Evolutionary conservation across 2,888 invertebrate genomes (phyloP).

Genomic region (Liposcelis brunnea): DNA sequence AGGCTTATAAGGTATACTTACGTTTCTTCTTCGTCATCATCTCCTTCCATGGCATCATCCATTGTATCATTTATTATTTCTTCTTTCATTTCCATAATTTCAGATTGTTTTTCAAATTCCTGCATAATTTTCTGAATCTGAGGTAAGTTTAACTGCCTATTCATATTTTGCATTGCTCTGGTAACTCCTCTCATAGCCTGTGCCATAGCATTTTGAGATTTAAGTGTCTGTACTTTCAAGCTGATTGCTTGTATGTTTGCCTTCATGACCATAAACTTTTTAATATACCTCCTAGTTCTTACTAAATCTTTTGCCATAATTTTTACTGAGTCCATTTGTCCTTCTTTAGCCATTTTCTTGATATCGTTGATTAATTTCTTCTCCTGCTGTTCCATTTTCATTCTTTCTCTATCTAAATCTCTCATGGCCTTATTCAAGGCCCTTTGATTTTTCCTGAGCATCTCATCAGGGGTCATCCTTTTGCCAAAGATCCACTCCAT

Average conservation of each 20-base stretch:
- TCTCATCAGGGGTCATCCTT: conserved; percentile 89
- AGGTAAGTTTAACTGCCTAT: conserved; percentile 88
- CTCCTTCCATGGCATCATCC: conserved; percentile 98
- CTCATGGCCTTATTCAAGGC: conserved; percentile 96
- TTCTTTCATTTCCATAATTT: conserved; percentile 99
- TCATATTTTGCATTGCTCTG: conserved; percentile 97
- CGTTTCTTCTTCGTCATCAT: conserved; percentile 96
- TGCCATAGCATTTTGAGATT: conserved; percentile 98
- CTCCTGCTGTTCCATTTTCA: conserved; percentile 96
- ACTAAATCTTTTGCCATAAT: conserved; percentile 99
- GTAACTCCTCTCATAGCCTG: conserved; percentile 99
- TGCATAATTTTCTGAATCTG: conserved; percentile 95
- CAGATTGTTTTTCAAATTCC: conserved; percentile 98
- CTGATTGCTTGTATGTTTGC: conserved; percentile 98
- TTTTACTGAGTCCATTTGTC: conserved; percentile 99
- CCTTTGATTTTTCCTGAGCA: conserved; percentile 95
- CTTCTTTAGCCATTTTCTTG: conserved; percentile 96
- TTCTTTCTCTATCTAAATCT: conserved; percentile 84
- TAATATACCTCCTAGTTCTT: conserved; percentile 82
- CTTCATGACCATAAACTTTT: conserved; percentile 98
- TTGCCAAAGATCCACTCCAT: conserved; percentile 95
- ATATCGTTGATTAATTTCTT: conserved; percentile 97
- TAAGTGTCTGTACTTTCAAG: conserved; percentile 90
- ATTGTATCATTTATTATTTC: conserved; percentile 99
- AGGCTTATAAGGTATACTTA: conserved; percentile 23